These are phyloP conservation scores for Lasius fuliginosus DNA, from an alignment of 2,888 invertebrate species.

Conservation along the genomic window DNA sequence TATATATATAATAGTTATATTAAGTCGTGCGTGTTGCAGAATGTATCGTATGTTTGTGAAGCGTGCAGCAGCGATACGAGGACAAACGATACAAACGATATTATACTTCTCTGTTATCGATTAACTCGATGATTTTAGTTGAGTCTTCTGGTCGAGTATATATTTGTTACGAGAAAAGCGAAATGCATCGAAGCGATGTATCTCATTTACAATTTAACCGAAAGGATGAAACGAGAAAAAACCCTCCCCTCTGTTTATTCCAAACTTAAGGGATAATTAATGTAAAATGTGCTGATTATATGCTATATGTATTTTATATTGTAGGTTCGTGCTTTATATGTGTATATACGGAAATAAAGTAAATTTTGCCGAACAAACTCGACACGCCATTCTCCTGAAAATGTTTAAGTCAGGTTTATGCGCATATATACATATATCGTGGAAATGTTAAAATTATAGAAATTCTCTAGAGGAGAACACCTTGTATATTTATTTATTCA, in stretches of 20 bases:
- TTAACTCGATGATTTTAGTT: constrained; percentile 10
- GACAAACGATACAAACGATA: constrained; percentile 30
- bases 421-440: not conserved
- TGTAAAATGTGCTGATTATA: constrained; percentile 54
- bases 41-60: constrained; percentile 26
- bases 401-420: constrained; percentile 51
- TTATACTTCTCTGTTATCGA: constrained; percentile 32
- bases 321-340: constrained; percentile 75
- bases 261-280: constrained; percentile 57
- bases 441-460: not conserved
- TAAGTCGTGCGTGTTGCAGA: constrained; percentile 32
- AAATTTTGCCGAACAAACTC: constrained; percentile 51
- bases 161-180: constrained; percentile 19
- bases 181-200: not conserved
- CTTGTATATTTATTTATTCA: constrained; percentile 25
- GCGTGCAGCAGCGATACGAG: constrained; percentile 3
- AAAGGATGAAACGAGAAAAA: not conserved
- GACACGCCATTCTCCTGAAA: not conserved
- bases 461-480: not conserved
- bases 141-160: constrained; percentile 1
- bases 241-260: constrained; percentile 23
- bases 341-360: constrained; percentile 76
- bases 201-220: not conserved
- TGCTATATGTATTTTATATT: constrained; percentile 69
- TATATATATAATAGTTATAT: constrained; percentile 47